Evolutionary conservation across 1,140 invertebrate species (phyloP), one percentile per base, ranked within the genome.

Genomic region (Cyclargus thomasi): DNA sequence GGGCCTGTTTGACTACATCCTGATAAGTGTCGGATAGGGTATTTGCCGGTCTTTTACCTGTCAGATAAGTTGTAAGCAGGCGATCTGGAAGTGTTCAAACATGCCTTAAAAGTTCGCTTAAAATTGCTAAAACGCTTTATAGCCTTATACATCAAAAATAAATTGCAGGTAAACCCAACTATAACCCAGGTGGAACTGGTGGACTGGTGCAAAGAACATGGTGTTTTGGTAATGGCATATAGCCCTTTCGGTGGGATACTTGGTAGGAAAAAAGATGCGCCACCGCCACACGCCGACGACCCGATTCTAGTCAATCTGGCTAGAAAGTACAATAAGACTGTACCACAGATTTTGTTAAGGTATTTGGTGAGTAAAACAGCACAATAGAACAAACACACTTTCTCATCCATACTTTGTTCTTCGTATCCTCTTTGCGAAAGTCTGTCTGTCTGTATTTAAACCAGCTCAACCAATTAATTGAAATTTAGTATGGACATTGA

Each of bases 191-290:
- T 70, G 0, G 76, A 80, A 57, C 69, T 86, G 47, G 69, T 81
- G 7, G 63, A 76, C 17, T 86, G 78, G 78, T 85, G 81, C 53
- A 65, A 72, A 8, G 29, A 72, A 1, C 81, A 79, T 11, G 71
- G 74, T 16, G 78, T 87, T 0, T 68, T 82, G 4, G 80, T 87
- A 1, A 84, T 81, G 77, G 85, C 77, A 0, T 87, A 85, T 62
- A 83, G 75, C 68, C 83, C 83, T 1, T 87, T 85, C 53, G 85
- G 85, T 0, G 80, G 75, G 1, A 76, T 85, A 55, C 75, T 87
- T 3, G 78, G 80, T 0, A 70, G 80, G 7, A 81, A 79, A 21
- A 39, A 70, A 1, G 74, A 75, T n/a, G 79, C 82, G 0, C 83
- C 85, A 0, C 78, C 79, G 14, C 85, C 85, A 0, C 68, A 74